Evolutionary conservation across 2,888 invertebrate species (phyloP), one percentile per base, ranked within the genome.

Genomic region (Epicampocera succincta): DNA sequence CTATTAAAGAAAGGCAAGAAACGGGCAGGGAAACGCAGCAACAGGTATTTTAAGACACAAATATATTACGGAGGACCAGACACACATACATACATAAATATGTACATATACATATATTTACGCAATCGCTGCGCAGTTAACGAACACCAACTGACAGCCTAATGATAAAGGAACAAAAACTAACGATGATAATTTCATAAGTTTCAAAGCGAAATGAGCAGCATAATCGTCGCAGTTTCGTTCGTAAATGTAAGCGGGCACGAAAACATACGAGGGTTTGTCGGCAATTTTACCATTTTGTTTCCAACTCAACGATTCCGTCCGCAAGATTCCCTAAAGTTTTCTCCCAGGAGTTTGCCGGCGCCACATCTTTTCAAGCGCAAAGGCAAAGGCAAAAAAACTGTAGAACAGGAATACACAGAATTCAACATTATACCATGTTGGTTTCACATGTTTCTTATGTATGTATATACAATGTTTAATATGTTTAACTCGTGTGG

Each of bases 181-280:
- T 75, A 83, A 80, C 76, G 72, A 75, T 83, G 54, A 82, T 82
- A 74, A 74, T 78, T 82, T 78, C 48, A 74, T 60, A 81, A 77
- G 38, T 77, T 81, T 52, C 42, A 52, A 77, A 48, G 25, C 19
- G 25, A 48, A 71, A 38, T 52, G 48, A 68, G 44, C 56, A 65
- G 75, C 40, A 68, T 44, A 69, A 33, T 46, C 46, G 21, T 52
- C 25, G 44, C 68, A 50, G 40, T 12, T 33, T 33, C 40, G 40
- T 19, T 17, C 9, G 33, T 29, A 42, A 8, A 25, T 29, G 33
- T 13, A 44, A 0, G 25, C 21, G 21, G 8, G n/a, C 1, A 17
- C 9, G 38, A 15, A 58, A 48, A 15, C 13, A 29, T 78, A 65
- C 63, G 58, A 58, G 66, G 69, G 50, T 29, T 21, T 29, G 1